Base-by-base conservation (phyloP, 2,888 invertebrate genomes). In the Platypus cylindrus region DNA sequence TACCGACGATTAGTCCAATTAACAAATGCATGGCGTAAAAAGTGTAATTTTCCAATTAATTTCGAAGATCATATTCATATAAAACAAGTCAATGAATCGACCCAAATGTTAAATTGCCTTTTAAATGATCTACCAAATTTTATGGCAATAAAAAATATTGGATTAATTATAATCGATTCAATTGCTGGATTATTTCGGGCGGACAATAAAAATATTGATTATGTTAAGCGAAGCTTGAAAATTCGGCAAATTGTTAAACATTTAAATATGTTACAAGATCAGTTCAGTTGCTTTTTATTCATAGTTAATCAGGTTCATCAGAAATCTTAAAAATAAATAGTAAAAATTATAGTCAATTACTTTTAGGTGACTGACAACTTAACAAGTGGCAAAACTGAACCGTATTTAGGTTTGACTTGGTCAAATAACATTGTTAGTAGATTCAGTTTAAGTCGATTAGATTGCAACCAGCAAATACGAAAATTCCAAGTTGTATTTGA, bases 221-320 rank as follows among this genome's bases (percentile, higher is more conserved):
- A 62, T 37, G 49, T 53, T 2, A 47, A 53, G 15, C 63, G 78
- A 46, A 70, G 75, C 2, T 63, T 65, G 26, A 68, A 71, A 40
- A 64, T 79, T 48, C 62, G 71, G 36, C 58, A 58, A 36, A 56
- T 82, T 43, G 74, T 71, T 1, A 56, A 62, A 23, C 59, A 62
- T 28, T 55, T 84, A 25, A 68, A 73, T 30, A 58, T 63, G 36
- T 58, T 79, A 30, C 64, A 70, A 8, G 59, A 62, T 16, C 60
- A 67, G 35, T 61, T 70, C 51, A 61, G 68, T 14, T 59, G 75
- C 32, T 71, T 70, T 5, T 60, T 81, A 25, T 56, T 84, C 30
- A 78, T 79, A 52, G 68, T 75, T 3, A 84, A 84, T 63, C 83
- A 84, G 67, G 80, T 80, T 54, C n/a, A n/a, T n/a, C n/a, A n/a